Base-by-base conservation (phyloP, 2,888 invertebrate species). In the Hydropsyche betteni region DNA sequence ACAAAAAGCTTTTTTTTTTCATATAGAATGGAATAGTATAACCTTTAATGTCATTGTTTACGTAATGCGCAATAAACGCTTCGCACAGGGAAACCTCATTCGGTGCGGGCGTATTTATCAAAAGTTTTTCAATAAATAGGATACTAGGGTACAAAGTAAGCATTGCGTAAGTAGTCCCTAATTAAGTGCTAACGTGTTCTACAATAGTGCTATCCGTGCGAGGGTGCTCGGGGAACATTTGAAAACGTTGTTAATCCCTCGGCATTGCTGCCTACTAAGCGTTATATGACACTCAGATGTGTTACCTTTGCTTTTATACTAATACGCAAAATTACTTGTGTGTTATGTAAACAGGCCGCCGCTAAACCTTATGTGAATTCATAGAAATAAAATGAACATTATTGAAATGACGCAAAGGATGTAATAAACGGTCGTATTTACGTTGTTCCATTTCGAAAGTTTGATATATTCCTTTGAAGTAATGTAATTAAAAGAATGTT, bases 231-330 rank as follows among this genome's bases (percentile, higher is more conserved):
- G 34, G 34, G n/a, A 64, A 64, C 64, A 64, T 64, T 64, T 36
- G 64, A 64, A 64, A 64, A 36, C 64, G 64, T 64, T 64, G 64
- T 64, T 64, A 61, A 61, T 61, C 61, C 61, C 61, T 33, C 44
- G 34, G 34, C 64, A 64, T 34, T 64, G 64, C 44, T 64, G 64
- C 64, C 64, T 64, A 64, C 33, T 64, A 64, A 64, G 64, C 64
- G 64, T 64, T 64, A 64, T 64, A 64, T 64, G 64, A 64, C 64
- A 64, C 64, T 64, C n/a, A 64, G 64, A 64, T n/a, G 64, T 44
- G 64, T 64, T 64, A 64, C 64, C 64, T 64, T 64, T 64, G 64
- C 64, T 64, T 64, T 64, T 64, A 34, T 64, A 64, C 64, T 64
- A 64, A 64, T 64, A 64, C 64, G 64, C 36, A 64, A 33, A 64